These are phyloP conservation scores for Eristalis tenax DNA, from an alignment of 2,888 invertebrate species.

Conservation along the genomic window DNA sequence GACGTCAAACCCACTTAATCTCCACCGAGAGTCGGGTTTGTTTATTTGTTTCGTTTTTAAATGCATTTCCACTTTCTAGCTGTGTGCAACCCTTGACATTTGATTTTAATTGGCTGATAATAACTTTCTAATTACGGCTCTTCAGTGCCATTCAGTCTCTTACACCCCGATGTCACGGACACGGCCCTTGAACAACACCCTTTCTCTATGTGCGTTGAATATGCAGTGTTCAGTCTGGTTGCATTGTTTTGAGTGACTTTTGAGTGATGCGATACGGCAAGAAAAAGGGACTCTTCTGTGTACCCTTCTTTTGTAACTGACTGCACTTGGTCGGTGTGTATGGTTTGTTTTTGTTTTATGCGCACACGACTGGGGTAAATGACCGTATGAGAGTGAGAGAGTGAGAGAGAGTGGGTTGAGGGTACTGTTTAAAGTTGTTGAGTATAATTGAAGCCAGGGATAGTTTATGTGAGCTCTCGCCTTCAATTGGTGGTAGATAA, in stretches of 20 bases:
- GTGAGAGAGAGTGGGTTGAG: background rate
- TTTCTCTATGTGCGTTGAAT: background rate
- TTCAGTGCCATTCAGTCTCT: conserved; percentile 8
- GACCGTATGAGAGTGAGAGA: background rate
- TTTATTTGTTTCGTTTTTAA: background rate
- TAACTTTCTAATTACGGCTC: conserved; percentile 44
- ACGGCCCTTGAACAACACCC: background rate
- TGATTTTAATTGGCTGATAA: conserved; percentile 50
- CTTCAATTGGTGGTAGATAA: too few species aligned
- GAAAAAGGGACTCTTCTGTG: background rate
- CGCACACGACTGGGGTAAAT: background rate
- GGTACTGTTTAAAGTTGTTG: background rate
- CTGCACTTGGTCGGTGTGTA: background rate
- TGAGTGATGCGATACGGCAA: background rate
- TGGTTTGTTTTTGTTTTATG: background rate
- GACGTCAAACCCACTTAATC: conserved; percentile 12
- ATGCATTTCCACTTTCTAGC: background rate
- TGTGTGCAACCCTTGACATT: conserved; percentile 24
- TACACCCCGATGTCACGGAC: background rate
- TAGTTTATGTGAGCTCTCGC: background rate
- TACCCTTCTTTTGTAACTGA: background rate
- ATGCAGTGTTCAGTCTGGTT: background rate
- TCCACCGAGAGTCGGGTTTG: background rate
- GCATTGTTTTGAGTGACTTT: conserved; percentile 14
- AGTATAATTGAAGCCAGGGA: background rate